Evolutionary conservation across 2,888 invertebrate species (phyloP).

Genomic region (Netelia virgata): DNA sequence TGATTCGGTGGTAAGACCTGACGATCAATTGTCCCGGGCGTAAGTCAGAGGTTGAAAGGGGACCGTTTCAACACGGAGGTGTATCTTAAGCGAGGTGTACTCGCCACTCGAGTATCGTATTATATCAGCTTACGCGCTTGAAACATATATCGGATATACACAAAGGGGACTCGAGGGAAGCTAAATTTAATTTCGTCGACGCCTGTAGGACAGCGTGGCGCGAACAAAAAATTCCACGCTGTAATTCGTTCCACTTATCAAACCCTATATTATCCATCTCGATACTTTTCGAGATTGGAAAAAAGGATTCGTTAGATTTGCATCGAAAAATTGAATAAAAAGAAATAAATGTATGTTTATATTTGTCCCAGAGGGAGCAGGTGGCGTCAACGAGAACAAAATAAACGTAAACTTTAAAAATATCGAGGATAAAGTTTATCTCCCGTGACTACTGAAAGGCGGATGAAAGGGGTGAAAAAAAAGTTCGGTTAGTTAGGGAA

Average conservation of each 20-base stretch:
- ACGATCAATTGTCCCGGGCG: background rate
- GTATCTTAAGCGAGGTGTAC: conserved; percentile 14
- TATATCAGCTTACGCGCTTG: conserved; percentile 32
- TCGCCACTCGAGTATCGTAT: conserved; percentile 48
- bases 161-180: conserved; percentile 44
- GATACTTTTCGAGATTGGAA: background rate
- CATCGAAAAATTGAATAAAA: background rate
- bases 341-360: background rate
- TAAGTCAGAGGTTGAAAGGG: conserved; percentile 45
- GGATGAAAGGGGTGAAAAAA: conserved; percentile 13
- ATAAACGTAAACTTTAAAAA: conserved; percentile 31
- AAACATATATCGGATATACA: conserved; percentile 55
- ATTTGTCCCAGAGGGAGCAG: background rate
- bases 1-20: background rate
- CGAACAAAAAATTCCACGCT: conserved; percentile 6
- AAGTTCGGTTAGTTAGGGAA: conserved; percentile 55
- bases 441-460: conserved; percentile 34
- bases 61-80: conserved; percentile 48
- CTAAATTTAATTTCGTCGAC: conserved; percentile 39
- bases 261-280: background rate
- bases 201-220: conserved; percentile 17
- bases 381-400: background rate
- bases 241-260: conserved; percentile 12
- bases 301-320: background rate
- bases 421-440: conserved; percentile 57